Evolutionary conservation across 2,888 invertebrate genomes (phyloP).

Genomic region (Drosophila monieri): DNA sequence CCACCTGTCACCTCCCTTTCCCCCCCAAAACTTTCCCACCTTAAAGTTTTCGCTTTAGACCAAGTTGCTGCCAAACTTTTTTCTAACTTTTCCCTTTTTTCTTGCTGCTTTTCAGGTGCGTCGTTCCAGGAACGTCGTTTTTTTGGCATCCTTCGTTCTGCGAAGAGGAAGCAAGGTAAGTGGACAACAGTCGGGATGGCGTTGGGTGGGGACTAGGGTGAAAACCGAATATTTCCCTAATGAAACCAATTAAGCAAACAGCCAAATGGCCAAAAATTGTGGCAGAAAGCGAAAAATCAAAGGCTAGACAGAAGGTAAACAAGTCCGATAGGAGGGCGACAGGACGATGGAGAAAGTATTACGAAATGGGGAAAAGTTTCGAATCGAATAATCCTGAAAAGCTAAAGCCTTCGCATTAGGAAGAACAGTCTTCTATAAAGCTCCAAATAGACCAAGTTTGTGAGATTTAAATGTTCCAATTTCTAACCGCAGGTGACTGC

Average conservation of each 20-base stretch:
- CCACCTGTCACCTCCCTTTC: background rate
- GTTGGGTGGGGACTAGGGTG: background rate
- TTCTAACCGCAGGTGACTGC: slow-evolving; percentile 9
- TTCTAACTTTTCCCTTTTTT: slow-evolving; percentile 18
- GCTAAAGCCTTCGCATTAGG: too few species aligned
- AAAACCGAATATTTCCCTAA: slow-evolving; percentile 49
- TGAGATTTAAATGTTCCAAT: slow-evolving; percentile 51
- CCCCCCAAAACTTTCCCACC: slow-evolving; percentile 46
- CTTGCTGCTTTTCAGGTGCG: slow-evolving; percentile 36
- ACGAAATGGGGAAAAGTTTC: slow-evolving; percentile 41
- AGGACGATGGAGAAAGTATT: slow-evolving; percentile 22
- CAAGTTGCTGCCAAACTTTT: slow-evolving; percentile 26
- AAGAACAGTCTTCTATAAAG: too few species aligned
- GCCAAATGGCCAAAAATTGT: slow-evolving; percentile 56
- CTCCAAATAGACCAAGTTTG: background rate
- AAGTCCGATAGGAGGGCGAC: slow-evolving; percentile 23
- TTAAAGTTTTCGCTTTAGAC: slow-evolving; percentile 50
- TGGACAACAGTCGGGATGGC: slow-evolving; percentile 12
- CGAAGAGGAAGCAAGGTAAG: slow-evolving; percentile 66
- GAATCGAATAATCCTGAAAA: too few species aligned
- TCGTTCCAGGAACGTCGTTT: slow-evolving; percentile 59
- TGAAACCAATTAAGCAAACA: slow-evolving; percentile 72
- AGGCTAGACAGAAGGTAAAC: slow-evolving; percentile 75
- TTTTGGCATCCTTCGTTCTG: slow-evolving; percentile 67
- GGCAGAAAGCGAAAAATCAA: slow-evolving; percentile 67